Evolutionary conservation across 1,140 invertebrate genomes (phyloP), one percentile per base, ranked within the genome.

Genomic region (Pinna nobilis): DNA sequence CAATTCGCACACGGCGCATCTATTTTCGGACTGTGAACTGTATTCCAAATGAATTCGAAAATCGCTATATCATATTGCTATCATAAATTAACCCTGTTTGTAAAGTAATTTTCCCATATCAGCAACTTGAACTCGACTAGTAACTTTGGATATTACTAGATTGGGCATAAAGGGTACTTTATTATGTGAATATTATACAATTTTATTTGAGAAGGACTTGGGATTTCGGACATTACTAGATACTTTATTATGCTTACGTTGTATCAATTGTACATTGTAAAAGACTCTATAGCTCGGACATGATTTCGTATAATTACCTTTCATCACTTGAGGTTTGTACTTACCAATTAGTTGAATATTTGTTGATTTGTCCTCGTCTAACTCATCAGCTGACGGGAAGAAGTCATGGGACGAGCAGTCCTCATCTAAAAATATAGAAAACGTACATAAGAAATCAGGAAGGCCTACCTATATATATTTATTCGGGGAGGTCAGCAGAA

Each of bases 301-400:
- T 3, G 15, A 30, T 44, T 51, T n/a, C n/a, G 33, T 20, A 20
- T 2, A 3, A 49, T n/a, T 23, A 1, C 41, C 15, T 6, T 25
- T 28, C 1, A 9, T 0, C 55, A 68, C n/a, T n/a, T n/a, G n/a
- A n/a, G n/a, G n/a, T n/a, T n/a, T n/a, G n/a, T n/a, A 88, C 91
- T 91, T 86, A 93, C 93, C 92, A 70, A 93, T 80, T 57, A 93
- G 87, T 37, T 90, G 90, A 51, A 88, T 87, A 76, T 93, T 91
- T 28, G 92, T 85, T 23, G 89, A 87, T 3, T 91, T 90, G 81
- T 92, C 91, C 39, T 78, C 84, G 55, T 89, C 86, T 9, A 92
- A 81, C 37, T 90, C 87, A 30, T 88, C 82, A 23, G 91, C 89
- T 18, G 87, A 87, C 13, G 92, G 92, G 78, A 92, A 93, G 84